Percentiles rank a stretch among this genome's conserved stretches.
Evolutionary conservation across 2,888 invertebrate species (phyloP).

Genomic region (Epinotia ramella): DNA sequence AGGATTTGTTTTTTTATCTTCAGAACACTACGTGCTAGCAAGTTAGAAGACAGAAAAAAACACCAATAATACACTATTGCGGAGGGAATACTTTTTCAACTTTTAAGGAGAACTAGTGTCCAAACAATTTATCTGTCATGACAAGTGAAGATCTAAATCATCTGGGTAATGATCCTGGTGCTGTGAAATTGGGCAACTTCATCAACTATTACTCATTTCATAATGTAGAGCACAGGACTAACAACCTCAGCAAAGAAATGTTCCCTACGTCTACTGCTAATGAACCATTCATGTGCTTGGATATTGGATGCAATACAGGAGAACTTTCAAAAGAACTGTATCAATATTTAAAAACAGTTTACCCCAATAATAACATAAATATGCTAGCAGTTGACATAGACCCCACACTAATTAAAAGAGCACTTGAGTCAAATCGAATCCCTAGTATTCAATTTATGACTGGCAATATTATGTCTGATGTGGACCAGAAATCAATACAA

Average conservation of each 20-base stretch:
- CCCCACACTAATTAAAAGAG: constrained; percentile 87
- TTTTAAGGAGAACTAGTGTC: neutral
- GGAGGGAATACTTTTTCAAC: neutral
- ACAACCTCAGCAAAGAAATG: constrained; percentile 81
- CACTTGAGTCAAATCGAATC: constrained; percentile 80
- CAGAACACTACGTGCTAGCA: neutral
- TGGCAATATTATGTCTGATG: constrained; percentile 85
- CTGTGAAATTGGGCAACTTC: constrained; percentile 92
- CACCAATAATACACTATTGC: neutral
- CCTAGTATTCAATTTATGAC: constrained; percentile 83
- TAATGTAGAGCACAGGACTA: constrained; percentile 88
- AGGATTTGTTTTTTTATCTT: no score
- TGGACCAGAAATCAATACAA: constrained; percentile 66
- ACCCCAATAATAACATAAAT: constrained; percentile 65
- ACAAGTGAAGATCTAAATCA: constrained; percentile 67
- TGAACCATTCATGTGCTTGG: constrained; percentile 83
- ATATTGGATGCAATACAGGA: constrained; percentile 93
- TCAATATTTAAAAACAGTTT: constrained; percentile 77
- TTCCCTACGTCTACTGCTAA: constrained; percentile 58
- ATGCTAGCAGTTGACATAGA: constrained; percentile 92
- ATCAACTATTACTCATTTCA: constrained; percentile 95
- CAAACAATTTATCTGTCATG: constrained; percentile 20
- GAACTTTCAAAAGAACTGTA: constrained; percentile 87
- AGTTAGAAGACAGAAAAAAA: neutral
- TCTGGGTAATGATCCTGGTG: constrained; percentile 89